Conservation (phyloP, 2,797 vertebrate species). For the Cetoscarus ocellatus region DNA sequence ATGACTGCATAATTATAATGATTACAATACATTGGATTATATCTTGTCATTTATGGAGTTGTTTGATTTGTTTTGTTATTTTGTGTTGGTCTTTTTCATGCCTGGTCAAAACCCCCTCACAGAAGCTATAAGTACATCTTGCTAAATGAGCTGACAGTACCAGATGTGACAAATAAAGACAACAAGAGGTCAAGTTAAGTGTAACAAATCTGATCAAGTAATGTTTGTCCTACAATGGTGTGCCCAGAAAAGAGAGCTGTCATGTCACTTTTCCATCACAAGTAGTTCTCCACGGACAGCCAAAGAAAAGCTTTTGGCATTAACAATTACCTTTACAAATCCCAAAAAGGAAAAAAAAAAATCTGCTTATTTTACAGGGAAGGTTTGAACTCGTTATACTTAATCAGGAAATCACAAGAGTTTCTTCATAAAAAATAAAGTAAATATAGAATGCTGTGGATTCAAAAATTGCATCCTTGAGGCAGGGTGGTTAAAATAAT, state of each 20-base stretch:
- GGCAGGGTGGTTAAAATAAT: no score
- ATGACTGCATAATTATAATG: no score
- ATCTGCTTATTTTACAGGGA: background rate
- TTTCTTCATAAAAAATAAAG: background rate
- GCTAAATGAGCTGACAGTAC: background rate
- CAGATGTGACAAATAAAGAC: background rate
- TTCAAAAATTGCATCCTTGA: background rate
- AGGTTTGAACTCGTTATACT: background rate
- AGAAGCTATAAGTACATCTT: background rate
- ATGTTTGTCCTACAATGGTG: conserved; percentile 2
- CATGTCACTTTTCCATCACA: conserved; percentile 20
- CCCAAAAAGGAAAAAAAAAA: background rate
- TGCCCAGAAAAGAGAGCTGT: conserved; percentile 4
- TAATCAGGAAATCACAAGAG: no score
- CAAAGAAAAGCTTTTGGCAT: conserved; percentile 7
- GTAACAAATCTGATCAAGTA: background rate
- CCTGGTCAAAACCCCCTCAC: no score
- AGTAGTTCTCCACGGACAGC: conserved; percentile 1
- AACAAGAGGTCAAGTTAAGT: background rate
- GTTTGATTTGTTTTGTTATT: no score
- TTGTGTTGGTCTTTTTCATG: no score
- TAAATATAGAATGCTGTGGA: background rate
- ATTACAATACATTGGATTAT: no score
- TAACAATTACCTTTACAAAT: conserved; percentile 28
- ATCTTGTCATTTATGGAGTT: no score